phyloP scores from a whole-genome alignment of 2,797 vertebrate genomes.

The Tragelaphus oryx region DNA sequence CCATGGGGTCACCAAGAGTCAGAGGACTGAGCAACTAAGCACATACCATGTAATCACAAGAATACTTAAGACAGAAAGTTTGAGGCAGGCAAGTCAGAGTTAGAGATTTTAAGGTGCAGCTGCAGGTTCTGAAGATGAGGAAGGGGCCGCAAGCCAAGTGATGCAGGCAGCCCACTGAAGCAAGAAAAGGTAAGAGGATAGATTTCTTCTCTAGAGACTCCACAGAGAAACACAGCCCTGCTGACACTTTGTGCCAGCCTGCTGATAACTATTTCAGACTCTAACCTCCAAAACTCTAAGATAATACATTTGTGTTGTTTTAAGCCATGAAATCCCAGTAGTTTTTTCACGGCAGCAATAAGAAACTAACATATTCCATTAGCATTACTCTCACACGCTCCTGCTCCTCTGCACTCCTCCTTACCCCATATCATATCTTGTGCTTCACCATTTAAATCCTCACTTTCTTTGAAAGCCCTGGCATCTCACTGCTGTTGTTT shows the following conservation, averaged over 20 bases:
- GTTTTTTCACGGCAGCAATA: not conserved
- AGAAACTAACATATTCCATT: not conserved
- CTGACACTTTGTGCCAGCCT: not conserved
- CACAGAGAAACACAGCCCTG: not conserved
- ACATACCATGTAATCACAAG: not conserved
- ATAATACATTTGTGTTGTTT: not conserved
- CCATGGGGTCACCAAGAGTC: not conserved
- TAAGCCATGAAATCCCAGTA: not conserved
- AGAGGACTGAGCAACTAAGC: not conserved
- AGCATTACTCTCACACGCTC: too few species aligned
- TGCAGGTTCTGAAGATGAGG: not conserved
- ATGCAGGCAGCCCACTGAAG: not conserved
- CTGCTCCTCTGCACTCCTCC: not conserved
- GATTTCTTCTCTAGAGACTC: not conserved
- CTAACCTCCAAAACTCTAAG: not conserved
- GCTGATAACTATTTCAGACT: not conserved
- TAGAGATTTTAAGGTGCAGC: not conserved
- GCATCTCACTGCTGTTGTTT: not conserved
- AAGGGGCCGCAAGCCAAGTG: not conserved
- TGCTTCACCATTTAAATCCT: not conserved
- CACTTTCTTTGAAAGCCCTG: not conserved
- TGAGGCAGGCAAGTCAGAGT: not conserved
- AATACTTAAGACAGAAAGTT: not conserved
- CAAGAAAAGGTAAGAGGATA: not conserved
- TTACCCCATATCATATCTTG: not conserved